Percentiles rank a stretch among this genome's conserved stretches.
phyloP scores from a whole-genome alignment of 2,113 vertebrate species.

The Pygoscelis adeliae region DNA sequence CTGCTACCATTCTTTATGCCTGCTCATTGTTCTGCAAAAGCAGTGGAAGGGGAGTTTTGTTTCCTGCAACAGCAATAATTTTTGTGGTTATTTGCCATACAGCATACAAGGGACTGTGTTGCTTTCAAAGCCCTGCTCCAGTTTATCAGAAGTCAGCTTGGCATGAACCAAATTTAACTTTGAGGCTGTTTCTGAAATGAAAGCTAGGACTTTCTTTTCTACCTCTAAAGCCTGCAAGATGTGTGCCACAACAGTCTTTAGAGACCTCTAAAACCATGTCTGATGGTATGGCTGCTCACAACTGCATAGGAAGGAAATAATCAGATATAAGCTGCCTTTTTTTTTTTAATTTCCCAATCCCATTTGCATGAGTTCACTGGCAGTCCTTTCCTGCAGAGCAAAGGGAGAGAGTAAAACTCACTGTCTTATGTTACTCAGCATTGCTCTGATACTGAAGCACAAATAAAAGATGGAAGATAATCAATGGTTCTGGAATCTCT shows the following conservation, averaged over 20 bases:
- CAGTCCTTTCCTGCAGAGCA: neutral
- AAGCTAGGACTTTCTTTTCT: neutral
- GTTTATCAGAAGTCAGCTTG: neutral
- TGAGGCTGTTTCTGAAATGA: neutral
- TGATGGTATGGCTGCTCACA: neutral
- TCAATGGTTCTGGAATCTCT: neutral
- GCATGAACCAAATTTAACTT: neutral
- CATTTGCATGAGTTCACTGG: neutral
- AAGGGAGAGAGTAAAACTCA: neutral
- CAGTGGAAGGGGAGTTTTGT: neutral
- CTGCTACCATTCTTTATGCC: neutral
- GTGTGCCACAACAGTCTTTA: neutral
- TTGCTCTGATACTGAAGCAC: neutral
- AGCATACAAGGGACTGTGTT: neutral
- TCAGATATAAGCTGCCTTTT: neutral
- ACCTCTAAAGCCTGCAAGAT: neutral
- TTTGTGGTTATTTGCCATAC: slow-evolving; percentile 33
- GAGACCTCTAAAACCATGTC: neutral
- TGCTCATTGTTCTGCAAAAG: slow-evolving; percentile 44
- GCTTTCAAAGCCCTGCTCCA: neutral
- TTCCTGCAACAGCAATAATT: slow-evolving; percentile 29
- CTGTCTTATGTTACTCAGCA: neutral
- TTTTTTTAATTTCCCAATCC: neutral
- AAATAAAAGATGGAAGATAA: neutral
- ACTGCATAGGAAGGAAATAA: neutral